phyloP scores from a whole-genome alignment of 2,888 invertebrate species.

The Schrankia costaestrigalis region DNA sequence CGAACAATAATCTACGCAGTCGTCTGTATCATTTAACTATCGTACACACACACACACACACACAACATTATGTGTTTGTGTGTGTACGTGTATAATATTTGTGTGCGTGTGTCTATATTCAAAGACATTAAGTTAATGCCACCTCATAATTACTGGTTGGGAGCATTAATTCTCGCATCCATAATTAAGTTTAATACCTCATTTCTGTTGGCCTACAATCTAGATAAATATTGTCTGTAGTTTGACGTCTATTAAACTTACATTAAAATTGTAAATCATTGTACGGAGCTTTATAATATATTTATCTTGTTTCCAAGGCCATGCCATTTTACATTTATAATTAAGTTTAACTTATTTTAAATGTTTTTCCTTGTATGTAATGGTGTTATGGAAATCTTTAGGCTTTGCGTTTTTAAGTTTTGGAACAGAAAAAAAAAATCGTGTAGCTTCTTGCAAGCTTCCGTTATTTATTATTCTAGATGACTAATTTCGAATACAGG shows the following conservation, averaged over 20 bases:
- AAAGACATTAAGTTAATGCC: constrained; percentile 79
- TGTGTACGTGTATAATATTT: constrained; percentile 15
- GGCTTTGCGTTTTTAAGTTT: neutral
- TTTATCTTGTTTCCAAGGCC: constrained; percentile 28
- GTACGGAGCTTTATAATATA: constrained; percentile 29
- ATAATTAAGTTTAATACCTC: constrained; percentile 79
- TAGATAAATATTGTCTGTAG: constrained; percentile 72
- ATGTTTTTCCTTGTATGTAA: constrained; percentile 17
- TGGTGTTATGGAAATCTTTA: constrained; percentile 2
- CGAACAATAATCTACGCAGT: constrained; percentile 1
- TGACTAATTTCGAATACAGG: too few relatives aligned
- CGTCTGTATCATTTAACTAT: constrained; percentile 3
- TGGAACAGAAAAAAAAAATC: too few relatives aligned
- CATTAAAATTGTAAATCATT: constrained; percentile 64
- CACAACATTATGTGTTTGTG: too few relatives aligned
- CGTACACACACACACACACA: too few relatives aligned
- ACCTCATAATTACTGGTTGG: constrained; percentile 78
- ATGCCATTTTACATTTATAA: constrained; percentile 26
- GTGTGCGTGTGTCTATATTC: constrained; percentile 31
- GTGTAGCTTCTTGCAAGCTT: too few relatives aligned
- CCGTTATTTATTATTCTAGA: too few relatives aligned
- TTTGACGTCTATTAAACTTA: constrained; percentile 64
- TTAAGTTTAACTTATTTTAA: constrained; percentile 21
- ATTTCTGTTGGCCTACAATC: constrained; percentile 75
- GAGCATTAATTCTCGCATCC: constrained; percentile 78